A percentile compares a stretch with the other conserved stretches of the same genome.
phyloP scores from a whole-genome alignment of 2,797 vertebrate genomes.

The Sciurus vulgaris region DNA sequence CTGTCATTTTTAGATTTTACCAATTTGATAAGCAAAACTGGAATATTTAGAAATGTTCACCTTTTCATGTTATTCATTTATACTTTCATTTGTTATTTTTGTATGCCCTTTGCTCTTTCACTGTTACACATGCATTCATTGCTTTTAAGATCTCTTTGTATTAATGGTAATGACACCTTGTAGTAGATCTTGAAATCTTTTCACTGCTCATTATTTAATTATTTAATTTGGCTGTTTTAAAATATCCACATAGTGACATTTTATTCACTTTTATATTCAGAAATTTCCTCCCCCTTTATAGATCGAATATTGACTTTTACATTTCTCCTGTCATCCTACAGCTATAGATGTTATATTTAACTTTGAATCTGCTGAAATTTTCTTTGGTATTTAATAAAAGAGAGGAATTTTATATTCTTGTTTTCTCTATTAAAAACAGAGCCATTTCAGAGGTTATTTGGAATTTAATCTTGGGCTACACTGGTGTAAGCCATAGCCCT shows the following conservation, averaged over 20 bases:
- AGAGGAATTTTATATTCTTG: not conserved
- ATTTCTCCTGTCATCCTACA: not conserved
- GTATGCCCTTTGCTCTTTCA: not conserved
- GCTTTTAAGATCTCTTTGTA: not conserved
- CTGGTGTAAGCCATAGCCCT: not conserved
- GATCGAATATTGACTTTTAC: not conserved
- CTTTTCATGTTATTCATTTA: not conserved
- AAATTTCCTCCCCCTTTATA: not conserved
- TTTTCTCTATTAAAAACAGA: not conserved
- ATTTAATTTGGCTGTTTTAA: conserved; percentile 28
- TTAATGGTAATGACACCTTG: not conserved
- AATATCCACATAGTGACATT: not conserved
- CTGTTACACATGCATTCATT: not conserved
- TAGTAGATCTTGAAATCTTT: not conserved
- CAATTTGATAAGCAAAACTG: not conserved
- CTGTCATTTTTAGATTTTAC: conserved; percentile 1
- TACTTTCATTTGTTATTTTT: not conserved
- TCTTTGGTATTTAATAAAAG: not conserved
- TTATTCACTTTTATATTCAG: not conserved
- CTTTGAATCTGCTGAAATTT: conserved; percentile 11
- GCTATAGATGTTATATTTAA: conserved; percentile 21
- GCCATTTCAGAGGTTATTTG: not conserved
- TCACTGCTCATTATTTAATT: not conserved
- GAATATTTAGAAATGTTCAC: not conserved
- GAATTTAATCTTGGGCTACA: not conserved